Percentiles rank a stretch among this genome's conserved stretches.
Conservation (phyloP, 2,888 invertebrate genomes). For the Dryobota labecula region DNA sequence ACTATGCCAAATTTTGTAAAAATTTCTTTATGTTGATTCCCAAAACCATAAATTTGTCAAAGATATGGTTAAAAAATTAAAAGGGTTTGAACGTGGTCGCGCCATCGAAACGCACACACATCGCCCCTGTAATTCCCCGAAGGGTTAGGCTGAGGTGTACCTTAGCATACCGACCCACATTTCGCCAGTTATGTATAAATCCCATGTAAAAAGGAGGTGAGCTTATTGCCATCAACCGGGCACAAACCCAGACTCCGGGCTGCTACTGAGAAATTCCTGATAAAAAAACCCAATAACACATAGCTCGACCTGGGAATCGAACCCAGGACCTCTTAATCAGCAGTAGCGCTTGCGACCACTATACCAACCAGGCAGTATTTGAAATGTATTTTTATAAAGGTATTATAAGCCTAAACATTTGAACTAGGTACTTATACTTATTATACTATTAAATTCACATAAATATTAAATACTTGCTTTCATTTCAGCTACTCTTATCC, state of each 20-base stretch:
- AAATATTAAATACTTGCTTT: slow-evolving; percentile 75
- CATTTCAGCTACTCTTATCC: slow-evolving; percentile 77
- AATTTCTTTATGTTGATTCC: no score
- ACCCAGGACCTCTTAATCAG: background rate
- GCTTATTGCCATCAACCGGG: background rate
- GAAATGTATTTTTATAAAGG: background rate
- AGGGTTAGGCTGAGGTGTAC: no score
- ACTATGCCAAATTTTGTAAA: no score
- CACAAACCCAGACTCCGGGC: background rate
- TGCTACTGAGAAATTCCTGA: background rate
- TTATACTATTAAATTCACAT: background rate
- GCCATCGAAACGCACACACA: no score
- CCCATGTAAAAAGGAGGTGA: background rate
- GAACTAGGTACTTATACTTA: background rate
- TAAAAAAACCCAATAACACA: background rate
- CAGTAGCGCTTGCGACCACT: background rate
- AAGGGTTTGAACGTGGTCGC: no score
- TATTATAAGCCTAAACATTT: background rate
- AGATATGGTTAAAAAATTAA: no score
- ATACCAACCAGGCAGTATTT: background rate
- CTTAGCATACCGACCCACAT: background rate
- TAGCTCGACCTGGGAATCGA: background rate
- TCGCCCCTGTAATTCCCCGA: background rate
- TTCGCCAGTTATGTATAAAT: background rate
- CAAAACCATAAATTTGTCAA: no score